Conservation (phyloP, 2,797 vertebrate genomes). For the Urophycis tenuis region DNA sequence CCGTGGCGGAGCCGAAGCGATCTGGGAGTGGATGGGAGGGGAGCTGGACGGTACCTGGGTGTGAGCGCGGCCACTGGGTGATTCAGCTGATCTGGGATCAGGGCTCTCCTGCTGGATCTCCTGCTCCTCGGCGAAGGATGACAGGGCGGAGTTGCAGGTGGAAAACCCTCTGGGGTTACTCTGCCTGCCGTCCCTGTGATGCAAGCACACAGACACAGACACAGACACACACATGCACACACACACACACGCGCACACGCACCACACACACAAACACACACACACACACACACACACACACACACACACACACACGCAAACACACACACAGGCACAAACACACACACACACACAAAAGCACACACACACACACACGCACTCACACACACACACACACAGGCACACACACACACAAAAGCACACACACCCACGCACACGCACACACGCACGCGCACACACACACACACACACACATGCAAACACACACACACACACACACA, state of each 20-base stretch:
- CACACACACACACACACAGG: not conserved
- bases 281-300: not conserved
- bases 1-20: no score
- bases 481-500: not conserved
- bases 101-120: constrained; percentile 29
- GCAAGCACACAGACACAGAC: constrained; percentile 30
- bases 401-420: not conserved
- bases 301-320: not conserved
- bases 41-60: not conserved
- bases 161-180: constrained; percentile 23
- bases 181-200: constrained; percentile 47
- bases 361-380: not conserved
- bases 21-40: no score
- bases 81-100: constrained; percentile 37
- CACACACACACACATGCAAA: not conserved
- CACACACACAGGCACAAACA: not conserved
- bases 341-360: not conserved
- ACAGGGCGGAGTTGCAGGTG: constrained; percentile 45
- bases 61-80: constrained; percentile 21
- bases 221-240: not conserved
- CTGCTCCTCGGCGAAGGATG: constrained; percentile 66
- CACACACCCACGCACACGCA: not conserved
- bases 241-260: not conserved
- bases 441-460: not conserved
- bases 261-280: not conserved